Conservation (phyloP, 2,113 vertebrate genomes). For the Fulmarus glacialis region DNA sequence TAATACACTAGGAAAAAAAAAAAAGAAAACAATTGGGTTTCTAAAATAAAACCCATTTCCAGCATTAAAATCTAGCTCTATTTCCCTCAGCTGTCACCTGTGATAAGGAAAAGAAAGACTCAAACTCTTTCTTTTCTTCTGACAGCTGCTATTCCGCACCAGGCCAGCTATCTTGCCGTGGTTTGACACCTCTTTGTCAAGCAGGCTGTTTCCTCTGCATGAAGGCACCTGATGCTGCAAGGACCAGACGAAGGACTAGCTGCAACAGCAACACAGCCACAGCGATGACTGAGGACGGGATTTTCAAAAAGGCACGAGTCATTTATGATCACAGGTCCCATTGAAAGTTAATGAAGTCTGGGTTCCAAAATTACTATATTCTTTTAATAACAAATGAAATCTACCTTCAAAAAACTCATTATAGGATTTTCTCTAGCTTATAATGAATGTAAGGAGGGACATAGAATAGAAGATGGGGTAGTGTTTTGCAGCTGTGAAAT, state of each 20-base stretch:
- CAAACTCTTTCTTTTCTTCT: neutral
- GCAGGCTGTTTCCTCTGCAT: neutral
- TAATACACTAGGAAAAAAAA: neutral
- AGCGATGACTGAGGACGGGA: neutral
- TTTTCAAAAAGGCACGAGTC: neutral
- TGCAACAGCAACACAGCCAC: neutral
- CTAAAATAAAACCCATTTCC: neutral
- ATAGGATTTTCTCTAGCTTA: neutral
- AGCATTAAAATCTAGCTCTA: neutral
- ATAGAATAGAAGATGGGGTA: neutral
- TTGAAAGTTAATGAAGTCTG: neutral
- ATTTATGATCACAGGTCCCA: neutral
- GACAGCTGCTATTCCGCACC: slow-evolving; percentile 11
- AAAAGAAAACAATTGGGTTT: neutral
- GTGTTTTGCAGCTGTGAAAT: neutral
- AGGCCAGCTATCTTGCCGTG: neutral
- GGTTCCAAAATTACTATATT: neutral
- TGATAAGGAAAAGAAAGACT: neutral
- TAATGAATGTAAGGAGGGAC: neutral
- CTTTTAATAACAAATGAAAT: neutral
- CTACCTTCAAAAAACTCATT: neutral
- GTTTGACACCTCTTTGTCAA: slow-evolving; percentile 24
- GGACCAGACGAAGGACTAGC: neutral
- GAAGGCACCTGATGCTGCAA: neutral
- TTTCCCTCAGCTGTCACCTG: slow-evolving; percentile 9